Base-by-base conservation (phyloP, 2,888 invertebrate species). In the Hyppa rectilinea region DNA sequence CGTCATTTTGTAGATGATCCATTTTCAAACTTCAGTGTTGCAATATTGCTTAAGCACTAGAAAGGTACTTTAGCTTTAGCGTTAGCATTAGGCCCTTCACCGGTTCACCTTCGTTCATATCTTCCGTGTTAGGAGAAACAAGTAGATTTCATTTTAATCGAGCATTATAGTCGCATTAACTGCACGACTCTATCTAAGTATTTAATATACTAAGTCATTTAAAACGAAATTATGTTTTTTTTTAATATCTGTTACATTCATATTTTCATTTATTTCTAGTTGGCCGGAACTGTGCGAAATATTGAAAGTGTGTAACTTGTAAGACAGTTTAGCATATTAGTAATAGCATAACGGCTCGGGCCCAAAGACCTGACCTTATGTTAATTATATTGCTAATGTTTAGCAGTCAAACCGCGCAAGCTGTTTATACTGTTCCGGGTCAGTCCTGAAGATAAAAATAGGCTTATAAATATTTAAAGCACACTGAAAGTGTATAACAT, bases 71-170 rank as follows among this genome's bases (percentile, higher is more conserved):
- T 76, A 31, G 40, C 36, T 31, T 55, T 52, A 72, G 34, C 12
- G 36, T 36, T 76, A 31, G 40, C 36, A 38, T 55, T 52, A 72
- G 34, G 29, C 63, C 75, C 80, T 75, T 79, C 75, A 75, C 75
- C 29, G 38, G 80, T 73, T 64, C 12, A 31, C 74, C 59, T 75
- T 73, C 75, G 31, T 23, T 49, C 52, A 71, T 69, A 38, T 70
- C 47, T 76, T 58, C 40, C 29, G n/a, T 45, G 40, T n/a, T 31
- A 59, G n/a, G 62, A 62, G 73, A 55, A 53, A 38, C 73, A 23
- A 58, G 55, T 78, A 45, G 14, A 70, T 53, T 59, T 45, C 3
- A 71, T 38, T 55, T 31, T 36, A 47, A 76, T 59, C 23, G 40
- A n/a, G 0, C 26, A 31, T 23, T 43, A 10, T 45, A 45, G 4